A percentile compares a stretch with the other conserved stretches of the same genome.
Evolutionary conservation across 1,140 invertebrate genomes (phyloP).

Genomic region (Hypsibius dujardini): DNA sequence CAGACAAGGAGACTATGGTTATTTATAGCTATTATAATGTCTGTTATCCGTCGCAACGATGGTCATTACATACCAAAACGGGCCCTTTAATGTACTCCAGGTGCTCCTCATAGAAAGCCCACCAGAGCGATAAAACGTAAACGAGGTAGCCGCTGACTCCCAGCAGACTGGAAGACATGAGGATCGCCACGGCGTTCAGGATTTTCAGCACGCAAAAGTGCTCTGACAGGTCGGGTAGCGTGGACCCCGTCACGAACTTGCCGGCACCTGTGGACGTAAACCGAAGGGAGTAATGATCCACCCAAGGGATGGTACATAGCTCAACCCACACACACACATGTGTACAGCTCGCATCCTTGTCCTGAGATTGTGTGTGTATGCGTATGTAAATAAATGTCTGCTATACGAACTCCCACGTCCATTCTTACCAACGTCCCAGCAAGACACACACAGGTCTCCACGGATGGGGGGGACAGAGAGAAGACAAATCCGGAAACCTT

Average conservation of each 20-base stretch:
- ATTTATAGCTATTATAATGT: no score
- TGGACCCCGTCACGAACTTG: slow-evolving; percentile 6
- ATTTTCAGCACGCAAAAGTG: slow-evolving; percentile 8
- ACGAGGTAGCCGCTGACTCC: slow-evolving; percentile 10
- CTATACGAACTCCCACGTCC: no score
- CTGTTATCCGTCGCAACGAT: no score
- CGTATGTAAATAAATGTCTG: no score
- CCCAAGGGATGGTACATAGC: no score
- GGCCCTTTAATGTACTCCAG: slow-evolving; percentile 2
- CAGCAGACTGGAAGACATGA: slow-evolving; percentile 14
- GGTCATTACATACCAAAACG: background rate
- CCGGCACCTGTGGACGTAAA: background rate
- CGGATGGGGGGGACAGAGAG: background rate
- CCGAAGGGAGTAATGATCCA: no score
- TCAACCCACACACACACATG: no score
- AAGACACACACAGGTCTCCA: no score
- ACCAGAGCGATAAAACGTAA: slow-evolving; percentile 2
- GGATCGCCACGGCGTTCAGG: background rate
- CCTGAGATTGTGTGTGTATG: no score
- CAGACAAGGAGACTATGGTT: no score
- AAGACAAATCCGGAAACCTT: background rate
- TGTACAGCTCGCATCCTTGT: no score
- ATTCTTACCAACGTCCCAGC: no score
- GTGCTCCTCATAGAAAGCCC: slow-evolving; percentile 15
- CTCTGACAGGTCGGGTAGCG: background rate